These are phyloP conservation scores for Busseola fusca DNA, from an alignment of 2,888 invertebrate species.

Conservation along the genomic window DNA sequence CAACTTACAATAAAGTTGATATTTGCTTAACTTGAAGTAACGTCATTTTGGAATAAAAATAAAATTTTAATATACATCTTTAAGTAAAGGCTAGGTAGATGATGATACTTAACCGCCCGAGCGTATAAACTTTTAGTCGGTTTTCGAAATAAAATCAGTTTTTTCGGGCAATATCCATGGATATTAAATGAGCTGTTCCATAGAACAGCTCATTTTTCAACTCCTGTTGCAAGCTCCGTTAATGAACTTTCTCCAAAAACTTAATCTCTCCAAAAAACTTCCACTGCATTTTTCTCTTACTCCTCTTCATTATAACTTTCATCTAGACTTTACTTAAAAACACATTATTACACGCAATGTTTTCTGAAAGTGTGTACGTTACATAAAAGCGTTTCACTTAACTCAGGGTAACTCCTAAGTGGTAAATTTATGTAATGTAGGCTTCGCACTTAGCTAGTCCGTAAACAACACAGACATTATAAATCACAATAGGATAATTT, in stretches of 20 bases:
- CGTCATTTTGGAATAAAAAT: no score
- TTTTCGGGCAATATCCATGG: no score
- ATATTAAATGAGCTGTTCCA: no score
- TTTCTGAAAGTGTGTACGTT: conserved; percentile 16
- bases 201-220: no score
- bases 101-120: not conserved
- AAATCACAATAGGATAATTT: not conserved
- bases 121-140: not conserved
- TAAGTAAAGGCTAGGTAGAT: no score
- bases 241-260: not conserved
- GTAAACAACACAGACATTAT: not conserved
- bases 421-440: conserved; percentile 3
- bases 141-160: not conserved
- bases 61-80: no score
- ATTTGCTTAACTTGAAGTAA: no score
- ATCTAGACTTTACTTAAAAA: conserved; percentile 6
- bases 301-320: conserved; percentile 10
- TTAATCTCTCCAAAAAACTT: not conserved
- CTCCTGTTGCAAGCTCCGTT: no score
- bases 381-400: conserved; percentile 19
- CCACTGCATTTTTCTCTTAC: not conserved
- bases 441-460: conserved; percentile 25
- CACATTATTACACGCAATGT: conserved; percentile 10
- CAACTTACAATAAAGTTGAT: no score
- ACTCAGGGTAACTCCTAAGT: conserved; percentile 10